Conservation (phyloP, 2,113 vertebrate species). For the Pterophyllum scalare region DNA sequence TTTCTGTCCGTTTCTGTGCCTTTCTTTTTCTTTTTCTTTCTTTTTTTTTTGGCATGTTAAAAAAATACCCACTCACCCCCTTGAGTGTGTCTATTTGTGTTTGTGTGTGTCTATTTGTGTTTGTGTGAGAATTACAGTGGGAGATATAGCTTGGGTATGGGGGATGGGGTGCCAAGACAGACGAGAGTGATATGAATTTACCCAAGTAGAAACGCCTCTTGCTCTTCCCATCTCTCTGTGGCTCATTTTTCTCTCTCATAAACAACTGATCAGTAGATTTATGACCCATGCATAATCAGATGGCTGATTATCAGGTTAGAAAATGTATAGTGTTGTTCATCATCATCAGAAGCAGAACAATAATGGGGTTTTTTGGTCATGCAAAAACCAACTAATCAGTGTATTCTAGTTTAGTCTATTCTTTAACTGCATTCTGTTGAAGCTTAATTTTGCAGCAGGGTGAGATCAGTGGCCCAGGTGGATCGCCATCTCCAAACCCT, state of each 20-base stretch:
- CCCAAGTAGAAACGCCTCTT: not conserved
- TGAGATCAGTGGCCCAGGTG: not conserved
- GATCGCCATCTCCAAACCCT: not conserved
- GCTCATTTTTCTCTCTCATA: not conserved
- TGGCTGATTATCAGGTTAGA: not conserved
- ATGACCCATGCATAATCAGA: not conserved
- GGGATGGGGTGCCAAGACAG: conserved; percentile 38
- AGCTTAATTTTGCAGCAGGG: not conserved
- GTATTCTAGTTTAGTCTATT: not conserved
- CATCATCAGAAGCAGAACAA: not conserved
- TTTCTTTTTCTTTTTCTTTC: not conserved
- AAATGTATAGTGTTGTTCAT: not conserved
- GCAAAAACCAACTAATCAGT: not conserved
- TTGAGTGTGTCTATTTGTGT: not conserved
- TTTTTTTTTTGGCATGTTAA: not conserved
- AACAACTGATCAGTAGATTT: conserved; percentile 2
- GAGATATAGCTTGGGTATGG: conserved; percentile 16
- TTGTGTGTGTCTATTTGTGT: not conserved
- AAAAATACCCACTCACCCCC: not conserved
- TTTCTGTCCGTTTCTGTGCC: not conserved
- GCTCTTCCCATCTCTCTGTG: not conserved
- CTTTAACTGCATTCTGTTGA: not conserved
- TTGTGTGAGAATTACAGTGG: conserved; percentile 6
- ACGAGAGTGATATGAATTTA: conserved; percentile 40
- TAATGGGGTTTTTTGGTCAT: not conserved